Conservation (phyloP, 2,113 vertebrate species). For the Chitala chitala region DNA sequence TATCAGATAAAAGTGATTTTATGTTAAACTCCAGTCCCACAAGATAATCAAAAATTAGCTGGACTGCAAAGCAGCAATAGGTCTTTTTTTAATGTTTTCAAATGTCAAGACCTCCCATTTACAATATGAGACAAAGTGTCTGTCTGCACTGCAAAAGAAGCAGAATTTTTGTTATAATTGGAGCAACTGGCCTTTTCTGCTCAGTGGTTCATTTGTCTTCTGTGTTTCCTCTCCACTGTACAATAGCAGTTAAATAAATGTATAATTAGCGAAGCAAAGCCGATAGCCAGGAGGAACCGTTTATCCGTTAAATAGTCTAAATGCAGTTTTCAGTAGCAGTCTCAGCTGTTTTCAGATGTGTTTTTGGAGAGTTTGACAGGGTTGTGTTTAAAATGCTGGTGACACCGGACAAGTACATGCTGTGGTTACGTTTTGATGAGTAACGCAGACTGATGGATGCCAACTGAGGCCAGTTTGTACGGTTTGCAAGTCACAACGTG, state of each 20-base stretch:
- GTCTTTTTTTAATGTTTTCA: background rate
- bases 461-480: too few relatives aligned
- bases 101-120: background rate
- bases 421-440: constrained; percentile 1
- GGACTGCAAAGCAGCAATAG: background rate
- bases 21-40: background rate
- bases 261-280: too few relatives aligned
- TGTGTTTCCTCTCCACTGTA: background rate
- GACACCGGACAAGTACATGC: constrained; percentile 13
- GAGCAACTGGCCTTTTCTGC: background rate
- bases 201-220: background rate
- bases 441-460: too few relatives aligned
- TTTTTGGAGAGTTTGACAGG: too few relatives aligned
- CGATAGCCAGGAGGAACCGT: too few relatives aligned
- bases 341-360: too few relatives aligned
- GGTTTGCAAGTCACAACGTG: too few relatives aligned
- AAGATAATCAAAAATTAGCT: background rate
- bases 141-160: background rate
- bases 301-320: too few relatives aligned
- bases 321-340: too few relatives aligned
- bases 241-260: constrained; percentile 19
- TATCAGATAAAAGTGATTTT: too few relatives aligned
- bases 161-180: background rate
- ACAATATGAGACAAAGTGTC: background rate
- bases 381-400: too few relatives aligned